Percentiles rank a stretch among this genome's conserved stretches.
Evolutionary conservation across 2,888 invertebrate genomes (phyloP).

Genomic region (Dryadula phaetusa): DNA sequence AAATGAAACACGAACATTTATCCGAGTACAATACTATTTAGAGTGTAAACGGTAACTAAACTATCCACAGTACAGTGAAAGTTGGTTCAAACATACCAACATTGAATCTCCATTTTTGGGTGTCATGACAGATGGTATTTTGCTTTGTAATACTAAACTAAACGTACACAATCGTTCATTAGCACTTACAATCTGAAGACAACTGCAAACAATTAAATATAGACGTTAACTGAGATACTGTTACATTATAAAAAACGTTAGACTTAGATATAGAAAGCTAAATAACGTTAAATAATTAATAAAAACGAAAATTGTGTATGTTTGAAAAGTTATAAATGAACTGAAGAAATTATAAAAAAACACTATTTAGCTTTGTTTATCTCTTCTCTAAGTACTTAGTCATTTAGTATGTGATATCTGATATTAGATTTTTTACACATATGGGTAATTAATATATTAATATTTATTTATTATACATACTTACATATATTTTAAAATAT

Average conservation of each 20-base stretch:
- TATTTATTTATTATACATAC: no score
- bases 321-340: no score
- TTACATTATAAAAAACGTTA: background rate
- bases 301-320: no score
- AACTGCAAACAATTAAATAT: constrained; percentile 7
- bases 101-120: constrained; percentile 49
- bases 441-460: no score
- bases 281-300: no score
- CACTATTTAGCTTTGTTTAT: no score
- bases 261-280: background rate
- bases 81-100: constrained; percentile 41
- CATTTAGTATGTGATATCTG: no score
- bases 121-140: constrained; percentile 43
- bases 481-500: no score
- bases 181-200: constrained; percentile 2
- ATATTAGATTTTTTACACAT: no score
- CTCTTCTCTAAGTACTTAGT: no score
- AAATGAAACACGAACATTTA: constrained; percentile 7
- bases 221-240: background rate
- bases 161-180: constrained; percentile 9
- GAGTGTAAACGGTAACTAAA: constrained; percentile 25
- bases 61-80: constrained; percentile 33
- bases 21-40: constrained; percentile 13
- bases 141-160: constrained; percentile 42
- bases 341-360: no score